Percentiles rank a stretch among this genome's conserved stretches.
Evolutionary conservation across 1,140 invertebrate genomes (phyloP).

Genomic region (Zaprionus capensis): DNA sequence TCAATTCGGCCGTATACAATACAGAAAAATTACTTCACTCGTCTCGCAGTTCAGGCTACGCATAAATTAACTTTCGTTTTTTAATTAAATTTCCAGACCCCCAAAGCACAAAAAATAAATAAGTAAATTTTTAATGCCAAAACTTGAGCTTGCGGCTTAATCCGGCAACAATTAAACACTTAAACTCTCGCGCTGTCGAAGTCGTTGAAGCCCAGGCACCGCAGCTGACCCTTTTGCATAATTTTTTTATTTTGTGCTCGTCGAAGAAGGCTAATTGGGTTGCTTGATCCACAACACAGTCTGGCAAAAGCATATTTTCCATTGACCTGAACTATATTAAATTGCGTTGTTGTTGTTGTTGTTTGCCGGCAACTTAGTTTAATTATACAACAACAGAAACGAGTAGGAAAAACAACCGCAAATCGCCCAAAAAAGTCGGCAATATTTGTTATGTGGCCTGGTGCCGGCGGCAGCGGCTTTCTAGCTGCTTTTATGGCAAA

Average conservation of each 20-base stretch:
- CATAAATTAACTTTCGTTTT: constrained; percentile 47
- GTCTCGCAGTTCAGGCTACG: constrained; percentile 1
- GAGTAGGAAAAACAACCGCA: constrained; percentile 3
- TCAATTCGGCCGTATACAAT: neutral
- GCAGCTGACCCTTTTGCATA: constrained; percentile 4
- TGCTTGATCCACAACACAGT: neutral
- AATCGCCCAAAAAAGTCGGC: constrained; percentile 31
- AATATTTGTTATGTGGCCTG: constrained; percentile 29
- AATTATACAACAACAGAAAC: constrained; percentile 36
- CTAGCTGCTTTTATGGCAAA: constrained; percentile 39
- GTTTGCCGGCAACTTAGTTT: constrained; percentile 12
- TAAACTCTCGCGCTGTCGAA: constrained; percentile 9
- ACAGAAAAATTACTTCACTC: constrained; percentile 20
- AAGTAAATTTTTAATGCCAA: constrained; percentile 10
- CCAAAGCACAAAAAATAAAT: neutral
- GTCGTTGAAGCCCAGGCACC: neutral
- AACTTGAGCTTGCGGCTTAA: constrained; percentile 6
- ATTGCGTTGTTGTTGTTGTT: constrained; percentile 8
- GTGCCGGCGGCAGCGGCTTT: neutral
- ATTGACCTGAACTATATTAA: constrained; percentile 14
- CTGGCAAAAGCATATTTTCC: neutral
- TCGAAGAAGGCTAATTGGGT: neutral
- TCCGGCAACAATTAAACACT: constrained; percentile 42
- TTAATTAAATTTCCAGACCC: constrained; percentile 42
- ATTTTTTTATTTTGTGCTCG: neutral